These are phyloP conservation scores for Geophilus truncorum DNA, from an alignment of 2,888 invertebrate genomes.

Conservation along the genomic window DNA sequence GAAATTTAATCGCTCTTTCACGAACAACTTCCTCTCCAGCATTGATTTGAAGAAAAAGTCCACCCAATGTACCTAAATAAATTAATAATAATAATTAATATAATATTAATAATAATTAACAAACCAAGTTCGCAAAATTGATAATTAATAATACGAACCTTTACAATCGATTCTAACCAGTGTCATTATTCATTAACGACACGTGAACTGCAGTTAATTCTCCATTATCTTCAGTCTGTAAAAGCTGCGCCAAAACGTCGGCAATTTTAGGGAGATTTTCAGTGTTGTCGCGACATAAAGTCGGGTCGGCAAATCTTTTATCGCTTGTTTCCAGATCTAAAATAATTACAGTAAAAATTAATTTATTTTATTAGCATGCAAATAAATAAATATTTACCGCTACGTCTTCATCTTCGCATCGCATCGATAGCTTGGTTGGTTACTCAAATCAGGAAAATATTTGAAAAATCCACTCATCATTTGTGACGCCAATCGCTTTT, in stretches of 20 bases:
- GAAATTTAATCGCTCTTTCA: constrained; percentile 80
- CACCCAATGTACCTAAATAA: constrained; percentile 60
- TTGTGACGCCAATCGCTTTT: constrained; percentile 88
- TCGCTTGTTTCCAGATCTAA: constrained; percentile 89
- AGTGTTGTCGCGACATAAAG: constrained; percentile 76
- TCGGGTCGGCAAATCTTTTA: constrained; percentile 83
- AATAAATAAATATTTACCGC: constrained; percentile 61
- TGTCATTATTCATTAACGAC: constrained; percentile 70
- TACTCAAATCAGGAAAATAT: constrained; percentile 77
- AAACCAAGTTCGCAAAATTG: background rate
- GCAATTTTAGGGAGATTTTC: constrained; percentile 80
- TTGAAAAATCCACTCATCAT: constrained; percentile 93
- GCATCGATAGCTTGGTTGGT: constrained; percentile 86
- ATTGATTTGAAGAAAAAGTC: constrained; percentile 64
- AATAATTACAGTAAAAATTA: no score
- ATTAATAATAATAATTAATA: no score
- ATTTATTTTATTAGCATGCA: no score
- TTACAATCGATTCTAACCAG: constrained; percentile 69
- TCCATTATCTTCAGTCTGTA: constrained; percentile 76
- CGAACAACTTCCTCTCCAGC: constrained; percentile 69
- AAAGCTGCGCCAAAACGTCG: constrained; percentile 83
- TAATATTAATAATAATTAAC: constrained; percentile 30
- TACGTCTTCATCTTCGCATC: constrained; percentile 88
- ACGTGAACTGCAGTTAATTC: constrained; percentile 80
- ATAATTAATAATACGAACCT: constrained; percentile 46